Evolutionary conservation across 2,113 vertebrate genomes (phyloP).

Genomic region (Gorsachius goisagi): DNA sequence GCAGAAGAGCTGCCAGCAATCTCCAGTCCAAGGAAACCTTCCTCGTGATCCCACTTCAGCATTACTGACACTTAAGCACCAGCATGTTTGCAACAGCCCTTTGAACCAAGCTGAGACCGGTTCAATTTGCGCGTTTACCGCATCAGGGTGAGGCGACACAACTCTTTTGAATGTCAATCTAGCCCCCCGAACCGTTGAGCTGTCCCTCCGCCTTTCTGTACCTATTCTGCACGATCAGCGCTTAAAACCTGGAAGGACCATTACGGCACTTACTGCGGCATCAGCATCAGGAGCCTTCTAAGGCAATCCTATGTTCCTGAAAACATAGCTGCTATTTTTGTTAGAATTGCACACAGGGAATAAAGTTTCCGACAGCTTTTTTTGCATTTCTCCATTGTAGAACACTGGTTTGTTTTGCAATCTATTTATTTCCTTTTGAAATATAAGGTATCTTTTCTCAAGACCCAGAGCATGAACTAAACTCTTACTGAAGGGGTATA

Average conservation of each 20-base stretch:
- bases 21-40: neutral
- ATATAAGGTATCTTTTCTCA: neutral
- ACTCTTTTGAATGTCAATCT: neutral
- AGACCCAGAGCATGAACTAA: neutral
- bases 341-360: neutral
- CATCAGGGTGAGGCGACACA: neutral
- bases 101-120: neutral
- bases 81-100: neutral
- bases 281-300: neutral
- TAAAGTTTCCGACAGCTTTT: neutral
- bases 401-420: neutral
- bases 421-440: neutral
- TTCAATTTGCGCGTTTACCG: neutral
- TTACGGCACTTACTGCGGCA: neutral
- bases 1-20: neutral
- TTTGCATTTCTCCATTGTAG: neutral
- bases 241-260: neutral
- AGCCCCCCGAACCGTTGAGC: neutral
- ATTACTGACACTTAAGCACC: neutral
- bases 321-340: neutral
- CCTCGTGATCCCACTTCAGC: neutral
- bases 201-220: neutral
- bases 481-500: neutral
- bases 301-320: neutral
- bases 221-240: neutral